Evolutionary conservation across 2,113 vertebrate species (phyloP), one percentile per base, ranked within the genome.

Genomic region (Serinus canaria): DNA sequence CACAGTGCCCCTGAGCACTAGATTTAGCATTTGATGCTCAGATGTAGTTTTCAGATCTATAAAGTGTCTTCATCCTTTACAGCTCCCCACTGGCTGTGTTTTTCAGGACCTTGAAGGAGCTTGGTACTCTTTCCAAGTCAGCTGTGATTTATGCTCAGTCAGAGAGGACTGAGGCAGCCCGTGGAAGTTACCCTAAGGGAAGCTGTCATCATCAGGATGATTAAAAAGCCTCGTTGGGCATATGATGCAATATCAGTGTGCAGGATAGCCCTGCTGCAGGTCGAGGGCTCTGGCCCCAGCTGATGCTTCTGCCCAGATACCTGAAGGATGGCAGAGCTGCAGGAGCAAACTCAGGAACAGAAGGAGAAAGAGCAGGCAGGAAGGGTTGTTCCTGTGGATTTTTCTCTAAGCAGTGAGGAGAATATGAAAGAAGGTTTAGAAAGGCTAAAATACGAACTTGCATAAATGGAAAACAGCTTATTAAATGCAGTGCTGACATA

Each of bases 211-310:
- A 30, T 81, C 59, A 52, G 46, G 84, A 56, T 91, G 53, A 62
- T 55, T 69, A 77, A 70, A 67, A 77, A 66, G 55, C 55, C 12
- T 73, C 1, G 7, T 28, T 74, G 41, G 39, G 20, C 55, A 3
- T 33, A 4, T 59, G 33, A 52, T 0, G 2, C 27, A 20, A 2
- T 47, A 27, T 2, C 25, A 35, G 9, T 3, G 35, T 60, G 31
- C 24, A 31, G 60, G 62, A 9, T 35, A 70, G 11, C 44, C 17
- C 62, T 72, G 52, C 67, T 67, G 69, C 23, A 30, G 35, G 53
- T 35, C 0, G 0, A 22, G 41, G 30, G 15, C 69, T 67, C 2
- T 0, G 8, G 31, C 56, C 62, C 20, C 3, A 2, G 21, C 43
- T 62, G 62, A 23, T 0, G 3, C 27, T 56, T 76, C 23, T 13